Evolutionary conservation across 30 jellyfish, hydroid and myxozoan genomes (phyloP).

Genomic region (Pelagia noctiluca): DNA sequence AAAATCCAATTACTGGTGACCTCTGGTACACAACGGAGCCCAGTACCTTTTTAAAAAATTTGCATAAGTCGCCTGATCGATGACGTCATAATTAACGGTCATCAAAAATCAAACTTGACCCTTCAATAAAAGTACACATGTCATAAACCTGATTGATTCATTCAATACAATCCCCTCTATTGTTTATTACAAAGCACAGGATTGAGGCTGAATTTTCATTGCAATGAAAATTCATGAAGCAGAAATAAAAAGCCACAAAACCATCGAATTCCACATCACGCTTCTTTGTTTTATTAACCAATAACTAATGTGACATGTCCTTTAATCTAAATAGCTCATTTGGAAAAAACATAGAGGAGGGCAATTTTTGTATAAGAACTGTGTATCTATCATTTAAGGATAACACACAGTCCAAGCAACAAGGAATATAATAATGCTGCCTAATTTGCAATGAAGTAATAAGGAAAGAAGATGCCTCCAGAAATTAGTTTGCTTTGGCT

Average conservation of each 20-base stretch:
- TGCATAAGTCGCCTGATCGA: constrained; percentile 1
- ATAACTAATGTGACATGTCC: too few species aligned
- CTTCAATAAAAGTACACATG: too few species aligned
- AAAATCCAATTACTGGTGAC: neutral
- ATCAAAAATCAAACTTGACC: constrained; percentile 2
- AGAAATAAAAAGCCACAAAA: too few species aligned
- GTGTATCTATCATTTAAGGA: neutral
- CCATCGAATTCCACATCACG: too few species aligned
- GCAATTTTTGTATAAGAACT: neutral
- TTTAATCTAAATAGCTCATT: neutral
- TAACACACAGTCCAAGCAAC: neutral
- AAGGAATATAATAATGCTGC: neutral
- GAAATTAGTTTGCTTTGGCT: neutral
- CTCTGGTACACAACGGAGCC: constrained; percentile 4
- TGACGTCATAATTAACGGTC: constrained; percentile 17
- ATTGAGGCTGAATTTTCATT: too few species aligned
- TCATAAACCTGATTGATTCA: too few species aligned
- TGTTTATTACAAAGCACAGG: too few species aligned
- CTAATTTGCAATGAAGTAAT: neutral
- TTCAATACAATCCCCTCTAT: too few species aligned
- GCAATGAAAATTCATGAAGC: too few species aligned
- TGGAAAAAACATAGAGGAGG: neutral
- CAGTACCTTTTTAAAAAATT: neutral
- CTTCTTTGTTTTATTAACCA: too few species aligned
- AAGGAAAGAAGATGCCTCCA: neutral